Base-by-base conservation (phyloP, 2,797 vertebrate genomes). In the Linurgus olivaceus region DNA sequence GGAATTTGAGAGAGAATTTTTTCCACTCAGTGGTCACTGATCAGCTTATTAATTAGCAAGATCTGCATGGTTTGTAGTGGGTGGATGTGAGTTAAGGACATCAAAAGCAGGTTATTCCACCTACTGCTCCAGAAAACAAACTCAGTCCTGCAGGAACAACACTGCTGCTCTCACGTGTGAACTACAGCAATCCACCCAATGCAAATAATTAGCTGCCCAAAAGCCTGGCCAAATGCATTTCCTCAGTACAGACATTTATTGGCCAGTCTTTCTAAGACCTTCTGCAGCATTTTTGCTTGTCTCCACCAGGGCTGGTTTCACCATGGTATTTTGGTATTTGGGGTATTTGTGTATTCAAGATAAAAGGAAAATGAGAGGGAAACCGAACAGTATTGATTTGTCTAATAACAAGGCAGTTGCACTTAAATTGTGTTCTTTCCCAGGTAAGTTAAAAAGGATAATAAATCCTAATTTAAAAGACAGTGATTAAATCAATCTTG, bases 391-490 rank as follows among this genome's bases (percentile, higher is more conserved):
- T 93, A 23, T 31, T 57, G 65, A 65, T 90, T 86, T 71, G 5
- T 65, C 55, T 74, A 88, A 90, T 61, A 90, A 45, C n/a, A 83
- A 90, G 23, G 38, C 54, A 83, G 47, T 71, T 91, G 24, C 17
- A 51, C 24, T 80, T 91, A 72, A 57, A 90, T 54, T 14, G 9
- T 68, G 17, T 26, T 86, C 25, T 93, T 94, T 44, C n/a, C 76
- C 61, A 65, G 31, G 33, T 90, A 15, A 75, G 9, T 54, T 61
- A 68, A 85, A 59, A 70, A 81, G 35, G 31, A 42, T 84, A 88
- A 93, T 91, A 81, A 79, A 92, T 61, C 33, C 28, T 72, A 65
- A 78, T 94, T 83, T 90, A 47, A 88, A 37, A 88, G 40, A 31
- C 14, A 83, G 20, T 54, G 54, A 88, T 90, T 86, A 94, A 93